Base-by-base conservation (phyloP, 2,888 invertebrate genomes). In the Philopedon plagiatum region DNA sequence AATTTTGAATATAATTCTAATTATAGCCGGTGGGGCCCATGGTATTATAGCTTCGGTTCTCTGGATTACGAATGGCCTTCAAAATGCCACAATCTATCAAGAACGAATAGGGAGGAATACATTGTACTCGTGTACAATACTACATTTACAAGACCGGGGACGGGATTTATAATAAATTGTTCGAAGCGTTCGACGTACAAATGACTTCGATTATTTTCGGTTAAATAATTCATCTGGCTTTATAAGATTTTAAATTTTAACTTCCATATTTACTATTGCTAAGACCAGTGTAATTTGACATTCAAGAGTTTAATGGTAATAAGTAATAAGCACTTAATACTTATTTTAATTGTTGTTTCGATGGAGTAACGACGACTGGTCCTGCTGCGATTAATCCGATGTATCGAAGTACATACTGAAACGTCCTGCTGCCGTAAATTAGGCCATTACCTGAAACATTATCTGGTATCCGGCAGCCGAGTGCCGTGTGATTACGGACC, bases 401-500 rank as follows among this genome's bases (percentile, higher is more conserved):
- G 29, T 9, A 15, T n/a, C 15, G 15, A 54, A 18, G 29, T 54
- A 54, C 29, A 29, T 29, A 18, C 9, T 29, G 18, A 29, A 29
- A 54, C 18, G 15, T 54, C 29, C 29, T 15, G 29, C 23, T 15
- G 15, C 8, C 29, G 51, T 54, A 54, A 54, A 54, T 54, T 41
- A 58, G 41, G 58, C 23, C 41, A 58, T 58, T 58, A 41, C 41
- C 39, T 41, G 37, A 26, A 46, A 62, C 79, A 81, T 81, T 81
- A 81, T 82, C 80, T 78, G 69, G 76, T 76, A 80, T 79, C 80
- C 80, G 75, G 75, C 78, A 76, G 77, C 77, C 78, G 79, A 77
- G 76, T 80, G 80, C 79, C 81, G 79, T 79, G 80, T 80, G 81
- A 81, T 81, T 81, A 81, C 78, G 13, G 15, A 78, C 46, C 76